A percentile compares a stretch with the other conserved stretches of the same genome.
Conservation (phyloP, 2,888 invertebrate genomes). For the Melikaiella ostensackeni region DNA sequence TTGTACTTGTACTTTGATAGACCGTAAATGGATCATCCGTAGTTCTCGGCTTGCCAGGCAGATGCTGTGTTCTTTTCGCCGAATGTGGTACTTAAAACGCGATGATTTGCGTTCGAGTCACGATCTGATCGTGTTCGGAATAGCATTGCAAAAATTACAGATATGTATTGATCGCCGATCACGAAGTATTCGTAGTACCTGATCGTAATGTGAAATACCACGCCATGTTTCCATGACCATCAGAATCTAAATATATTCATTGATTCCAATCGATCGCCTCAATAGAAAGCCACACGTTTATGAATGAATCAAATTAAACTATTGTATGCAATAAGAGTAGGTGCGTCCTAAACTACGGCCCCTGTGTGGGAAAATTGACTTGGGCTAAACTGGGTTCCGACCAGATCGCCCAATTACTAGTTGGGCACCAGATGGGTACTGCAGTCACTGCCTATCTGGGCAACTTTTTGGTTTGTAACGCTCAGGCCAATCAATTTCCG, state of each 20-base stretch:
- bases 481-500: too few species aligned
- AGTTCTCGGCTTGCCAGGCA: slow-evolving; percentile 34
- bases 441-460: too few species aligned
- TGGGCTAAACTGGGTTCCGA: too few species aligned
- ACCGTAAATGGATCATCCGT: slow-evolving; percentile 53
- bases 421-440: too few species aligned
- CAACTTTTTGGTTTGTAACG: too few species aligned
- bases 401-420: too few species aligned
- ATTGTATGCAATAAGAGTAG: too few species aligned
- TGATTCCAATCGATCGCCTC: neutral
- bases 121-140: slow-evolving; percentile 47
- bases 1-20: slow-evolving; percentile 46
- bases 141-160: slow-evolving; percentile 34
- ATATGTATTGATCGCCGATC: slow-evolving; percentile 28
- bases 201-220: slow-evolving; percentile 1
- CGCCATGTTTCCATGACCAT: neutral
- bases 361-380: too few species aligned
- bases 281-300: too few species aligned
- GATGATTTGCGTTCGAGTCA: slow-evolving; percentile 52
- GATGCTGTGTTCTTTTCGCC: slow-evolving; percentile 45
- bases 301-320: too few species aligned
- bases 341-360: too few species aligned
- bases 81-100: slow-evolving; percentile 46
- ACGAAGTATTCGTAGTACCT: neutral
- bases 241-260: neutral